phyloP scores from a whole-genome alignment of 2,888 invertebrate genomes.

The Drosophila macrospina region DNA sequence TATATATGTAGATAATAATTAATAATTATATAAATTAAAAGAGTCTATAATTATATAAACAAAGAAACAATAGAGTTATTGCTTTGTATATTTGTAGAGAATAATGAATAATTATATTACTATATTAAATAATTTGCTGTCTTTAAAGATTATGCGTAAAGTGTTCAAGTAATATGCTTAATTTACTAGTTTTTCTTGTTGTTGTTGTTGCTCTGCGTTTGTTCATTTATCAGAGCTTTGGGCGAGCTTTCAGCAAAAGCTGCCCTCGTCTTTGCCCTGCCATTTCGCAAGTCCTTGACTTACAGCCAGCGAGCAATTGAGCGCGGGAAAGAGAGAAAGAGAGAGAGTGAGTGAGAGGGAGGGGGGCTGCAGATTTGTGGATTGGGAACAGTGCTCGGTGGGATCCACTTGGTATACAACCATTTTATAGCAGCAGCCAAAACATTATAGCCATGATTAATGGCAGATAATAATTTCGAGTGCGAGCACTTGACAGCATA shows the following conservation, averaged over 20 bases:
- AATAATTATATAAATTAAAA: too few species aligned
- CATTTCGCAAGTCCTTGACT: slow-evolving; percentile 44
- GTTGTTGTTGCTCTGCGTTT: too few species aligned
- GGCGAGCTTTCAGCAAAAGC: slow-evolving; percentile 33
- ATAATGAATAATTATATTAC: too few species aligned
- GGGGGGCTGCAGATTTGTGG: background rate
- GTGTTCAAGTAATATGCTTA: too few species aligned
- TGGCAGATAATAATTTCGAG: slow-evolving; percentile 83
- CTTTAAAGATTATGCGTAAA: too few species aligned
- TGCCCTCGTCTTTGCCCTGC: slow-evolving; percentile 43
- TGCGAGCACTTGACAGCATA: slow-evolving; percentile 81
- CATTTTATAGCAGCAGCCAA: slow-evolving; percentile 79
- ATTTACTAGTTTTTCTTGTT: too few species aligned
- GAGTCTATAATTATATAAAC: too few species aligned
- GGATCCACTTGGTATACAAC: slow-evolving; percentile 70
- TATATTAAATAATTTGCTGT: too few species aligned
- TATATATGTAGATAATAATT: too few species aligned
- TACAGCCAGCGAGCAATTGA: background rate
- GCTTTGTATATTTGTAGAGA: too few species aligned
- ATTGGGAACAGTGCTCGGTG: slow-evolving; percentile 19
- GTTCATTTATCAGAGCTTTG: slow-evolving; percentile 41
- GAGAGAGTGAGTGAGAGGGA: background rate
- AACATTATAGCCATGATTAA: slow-evolving; percentile 83
- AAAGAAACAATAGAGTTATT: too few species aligned
- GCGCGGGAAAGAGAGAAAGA: too few species aligned